Conservation (phyloP, 2,113 vertebrate species). For the Fulica atra region DNA sequence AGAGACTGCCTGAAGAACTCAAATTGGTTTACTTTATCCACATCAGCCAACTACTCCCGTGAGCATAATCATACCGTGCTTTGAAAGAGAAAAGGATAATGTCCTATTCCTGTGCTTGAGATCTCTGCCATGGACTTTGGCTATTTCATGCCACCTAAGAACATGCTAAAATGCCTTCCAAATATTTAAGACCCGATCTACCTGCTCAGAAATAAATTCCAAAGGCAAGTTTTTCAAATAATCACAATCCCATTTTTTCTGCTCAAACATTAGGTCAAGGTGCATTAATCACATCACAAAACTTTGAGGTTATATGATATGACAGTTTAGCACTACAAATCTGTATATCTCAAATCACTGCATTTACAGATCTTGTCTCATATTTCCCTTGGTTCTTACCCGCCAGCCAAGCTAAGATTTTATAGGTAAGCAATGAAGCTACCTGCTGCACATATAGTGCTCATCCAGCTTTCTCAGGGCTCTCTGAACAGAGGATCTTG, state of each 20-base stretch:
- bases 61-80: neutral
- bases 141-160: neutral
- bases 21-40: neutral
- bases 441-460: neutral
- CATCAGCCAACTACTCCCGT: neutral
- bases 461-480: neutral
- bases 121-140: neutral
- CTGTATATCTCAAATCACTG: neutral
- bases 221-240: neutral
- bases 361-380: neutral
- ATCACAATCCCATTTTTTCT: neutral
- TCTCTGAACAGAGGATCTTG: neutral
- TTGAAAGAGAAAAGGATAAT: neutral
- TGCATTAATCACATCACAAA: neutral
- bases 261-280: neutral
- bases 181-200: neutral
- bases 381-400: neutral
- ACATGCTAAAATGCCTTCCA: neutral
- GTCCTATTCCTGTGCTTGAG: neutral
- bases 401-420: neutral
- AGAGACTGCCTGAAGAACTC: neutral
- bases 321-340: neutral
- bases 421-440: neutral
- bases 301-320: neutral
- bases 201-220: neutral